A percentile compares a stretch with the other conserved stretches of the same genome.
These are phyloP conservation scores for Columba livia DNA, from an alignment of 2,113 vertebrate genomes.

Conservation along the genomic window DNA sequence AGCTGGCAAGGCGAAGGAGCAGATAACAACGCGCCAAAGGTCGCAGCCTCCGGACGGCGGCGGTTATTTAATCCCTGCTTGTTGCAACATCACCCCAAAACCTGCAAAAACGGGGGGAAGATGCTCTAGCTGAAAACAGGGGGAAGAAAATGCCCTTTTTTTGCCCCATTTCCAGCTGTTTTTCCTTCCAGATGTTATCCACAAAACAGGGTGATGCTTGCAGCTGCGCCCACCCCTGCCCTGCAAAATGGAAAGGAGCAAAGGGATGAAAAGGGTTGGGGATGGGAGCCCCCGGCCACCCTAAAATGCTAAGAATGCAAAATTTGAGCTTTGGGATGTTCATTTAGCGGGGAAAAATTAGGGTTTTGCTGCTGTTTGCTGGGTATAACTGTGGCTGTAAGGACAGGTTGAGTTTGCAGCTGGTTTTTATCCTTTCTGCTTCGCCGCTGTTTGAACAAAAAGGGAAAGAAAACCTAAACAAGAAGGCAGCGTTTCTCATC, in stretches of 20 bases:
- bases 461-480: neutral
- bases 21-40: neutral
- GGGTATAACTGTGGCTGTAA: fast-evolving
- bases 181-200: neutral
- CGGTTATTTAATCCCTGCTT: neutral
- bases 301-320: no score
- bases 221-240: neutral
- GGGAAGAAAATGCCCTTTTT: neutral
- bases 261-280: neutral
- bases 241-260: fast-evolving
- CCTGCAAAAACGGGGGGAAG: neutral
- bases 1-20: neutral
- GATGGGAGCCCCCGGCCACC: neutral
- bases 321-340: neutral
- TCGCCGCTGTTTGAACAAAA: neutral
- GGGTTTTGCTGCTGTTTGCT: neutral
- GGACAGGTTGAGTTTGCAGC: neutral
- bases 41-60: neutral
- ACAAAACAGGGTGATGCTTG: neutral
- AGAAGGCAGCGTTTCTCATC: neutral
- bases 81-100: no score
- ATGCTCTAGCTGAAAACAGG: neutral
- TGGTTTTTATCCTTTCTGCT: neutral
- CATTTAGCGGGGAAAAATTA: fast-evolving
- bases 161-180: neutral